These are phyloP conservation scores for Limenitis camilla DNA, from an alignment of 2,888 invertebrate species.

Conservation along the genomic window DNA sequence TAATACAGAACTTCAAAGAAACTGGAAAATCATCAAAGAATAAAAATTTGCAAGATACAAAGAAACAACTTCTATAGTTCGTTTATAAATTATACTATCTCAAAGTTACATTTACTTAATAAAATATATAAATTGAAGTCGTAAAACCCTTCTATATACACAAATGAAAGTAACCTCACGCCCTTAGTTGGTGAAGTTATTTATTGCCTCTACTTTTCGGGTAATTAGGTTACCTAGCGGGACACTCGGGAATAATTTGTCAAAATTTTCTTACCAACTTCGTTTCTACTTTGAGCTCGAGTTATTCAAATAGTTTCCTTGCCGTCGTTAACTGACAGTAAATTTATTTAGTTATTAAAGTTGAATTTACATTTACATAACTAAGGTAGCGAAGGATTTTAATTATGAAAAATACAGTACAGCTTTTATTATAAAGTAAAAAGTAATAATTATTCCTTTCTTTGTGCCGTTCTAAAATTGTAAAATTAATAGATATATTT, in stretches of 20 bases:
- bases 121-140: neutral
- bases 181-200: slow-evolving; percentile 28
- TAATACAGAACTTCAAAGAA: no score
- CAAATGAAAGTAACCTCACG: slow-evolving; percentile 15
- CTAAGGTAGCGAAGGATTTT: no score
- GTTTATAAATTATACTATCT: no score
- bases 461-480: no score
- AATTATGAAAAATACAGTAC: no score
- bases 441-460: no score
- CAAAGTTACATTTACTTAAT: neutral
- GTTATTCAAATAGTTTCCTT: slow-evolving; percentile 27
- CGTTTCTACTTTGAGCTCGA: slow-evolving; percentile 28
- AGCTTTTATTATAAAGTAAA: no score
- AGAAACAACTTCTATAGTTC: no score
- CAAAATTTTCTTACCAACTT: slow-evolving; percentile 41
- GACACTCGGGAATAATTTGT: slow-evolving; percentile 58
- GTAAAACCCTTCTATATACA: neutral
- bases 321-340: neutral
- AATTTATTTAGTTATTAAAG: slow-evolving; percentile 1
- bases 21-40: no score
- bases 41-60: no score
- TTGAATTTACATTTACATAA: neutral
- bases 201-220: slow-evolving; percentile 54
- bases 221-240: slow-evolving; percentile 54
- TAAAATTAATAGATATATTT: no score